A percentile compares a stretch with the other conserved stretches of the same genome.
phyloP scores from a whole-genome alignment of 2,113 vertebrate species.

The Dendrocopos noguchii region DNA sequence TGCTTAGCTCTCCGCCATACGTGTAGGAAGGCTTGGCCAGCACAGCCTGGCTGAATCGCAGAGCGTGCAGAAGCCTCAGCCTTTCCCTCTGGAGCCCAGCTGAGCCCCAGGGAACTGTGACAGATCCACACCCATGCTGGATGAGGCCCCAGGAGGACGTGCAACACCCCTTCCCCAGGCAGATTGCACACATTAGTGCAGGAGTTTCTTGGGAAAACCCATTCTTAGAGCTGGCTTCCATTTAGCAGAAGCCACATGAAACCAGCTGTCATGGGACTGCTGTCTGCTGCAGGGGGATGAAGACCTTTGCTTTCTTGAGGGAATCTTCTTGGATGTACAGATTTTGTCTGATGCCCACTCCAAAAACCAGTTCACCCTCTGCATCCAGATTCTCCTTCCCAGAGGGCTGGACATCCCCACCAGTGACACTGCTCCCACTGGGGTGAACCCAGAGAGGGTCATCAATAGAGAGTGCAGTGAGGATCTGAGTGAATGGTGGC shows the following conservation, averaged over 20 bases:
- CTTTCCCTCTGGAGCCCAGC: not conserved
- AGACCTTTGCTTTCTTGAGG: not conserved
- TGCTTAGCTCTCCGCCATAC: not conserved
- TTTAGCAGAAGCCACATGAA: not conserved
- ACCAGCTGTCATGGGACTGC: not conserved
- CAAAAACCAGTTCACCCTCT: not conserved
- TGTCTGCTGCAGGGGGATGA: not conserved
- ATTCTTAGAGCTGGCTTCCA: constrained; percentile 13
- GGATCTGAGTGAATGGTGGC: not conserved
- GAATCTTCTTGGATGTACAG: not conserved
- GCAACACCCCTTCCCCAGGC: not conserved
- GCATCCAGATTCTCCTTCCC: not conserved
- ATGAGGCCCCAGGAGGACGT: not conserved
- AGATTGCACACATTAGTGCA: constrained; percentile 18
- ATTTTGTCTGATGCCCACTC: not conserved
- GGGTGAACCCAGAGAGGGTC: not conserved
- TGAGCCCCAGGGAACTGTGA: not conserved
- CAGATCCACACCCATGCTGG: constrained; percentile 1
- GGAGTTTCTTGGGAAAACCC: constrained; percentile 13
- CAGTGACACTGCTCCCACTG: not conserved
- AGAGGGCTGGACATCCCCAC: not conserved
- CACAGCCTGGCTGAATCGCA: not conserved
- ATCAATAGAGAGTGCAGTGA: not conserved
- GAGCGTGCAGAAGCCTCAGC: not conserved
- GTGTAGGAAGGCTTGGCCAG: not conserved